phyloP scores from a whole-genome alignment of 2,113 vertebrate species.

The Xenopus laevis region DNA sequence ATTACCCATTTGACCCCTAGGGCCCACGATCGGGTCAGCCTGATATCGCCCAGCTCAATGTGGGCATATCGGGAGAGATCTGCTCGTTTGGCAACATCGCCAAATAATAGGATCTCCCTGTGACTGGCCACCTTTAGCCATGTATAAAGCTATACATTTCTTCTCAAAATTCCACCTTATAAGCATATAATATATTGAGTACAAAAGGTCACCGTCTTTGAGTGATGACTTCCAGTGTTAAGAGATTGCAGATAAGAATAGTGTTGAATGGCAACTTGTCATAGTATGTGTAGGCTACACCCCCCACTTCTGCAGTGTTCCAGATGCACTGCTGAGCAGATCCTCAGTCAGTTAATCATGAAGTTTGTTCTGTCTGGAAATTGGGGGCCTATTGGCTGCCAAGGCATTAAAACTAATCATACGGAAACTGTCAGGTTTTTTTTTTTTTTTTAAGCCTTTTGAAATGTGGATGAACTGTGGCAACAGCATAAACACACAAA shows the following conservation, averaged over 20 bases:
- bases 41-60: too few species aligned
- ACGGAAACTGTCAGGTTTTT: too few species aligned
- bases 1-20: too few species aligned
- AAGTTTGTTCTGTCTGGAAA: neutral
- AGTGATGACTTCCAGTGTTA: neutral
- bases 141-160: neutral
- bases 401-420: neutral
- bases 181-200: neutral
- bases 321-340: neutral
- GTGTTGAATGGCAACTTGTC: neutral
- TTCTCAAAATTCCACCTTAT: neutral
- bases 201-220: neutral
- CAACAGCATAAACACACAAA: conserved; percentile 2
- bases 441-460: neutral
- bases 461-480: neutral
- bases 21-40: too few species aligned
- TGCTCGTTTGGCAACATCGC: too few species aligned
- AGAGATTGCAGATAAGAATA: neutral
- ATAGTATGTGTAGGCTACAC: neutral
- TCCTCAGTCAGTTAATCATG: neutral
- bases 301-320: too few species aligned
- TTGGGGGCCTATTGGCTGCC: neutral
- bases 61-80: too few species aligned
- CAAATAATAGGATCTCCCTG: too few species aligned
- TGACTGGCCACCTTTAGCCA: too few species aligned